Conservation (phyloP, 2,113 vertebrate species). For the Ranitomeya variabilis region DNA sequence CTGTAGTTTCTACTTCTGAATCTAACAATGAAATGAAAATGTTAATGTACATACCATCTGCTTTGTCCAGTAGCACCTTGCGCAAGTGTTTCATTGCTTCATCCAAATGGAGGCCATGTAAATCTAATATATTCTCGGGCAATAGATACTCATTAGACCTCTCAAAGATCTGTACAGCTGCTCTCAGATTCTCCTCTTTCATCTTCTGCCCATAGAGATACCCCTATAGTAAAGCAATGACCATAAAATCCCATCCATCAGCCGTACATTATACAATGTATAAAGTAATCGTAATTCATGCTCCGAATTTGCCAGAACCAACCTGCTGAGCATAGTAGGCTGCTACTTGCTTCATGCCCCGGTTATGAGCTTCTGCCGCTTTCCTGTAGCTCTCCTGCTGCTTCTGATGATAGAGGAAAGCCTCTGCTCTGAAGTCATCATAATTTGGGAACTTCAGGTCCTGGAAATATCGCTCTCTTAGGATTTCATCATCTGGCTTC, state of each 20-base stretch:
- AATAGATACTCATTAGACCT: constrained; percentile 86
- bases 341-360: constrained; percentile 88
- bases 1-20: too few relatives aligned
- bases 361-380: constrained; percentile 85
- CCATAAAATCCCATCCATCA: background rate
- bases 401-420: constrained; percentile 82
- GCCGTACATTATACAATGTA: background rate
- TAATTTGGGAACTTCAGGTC: constrained; percentile 88
- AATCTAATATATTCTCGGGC: constrained; percentile 90
- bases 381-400: constrained; percentile 86
- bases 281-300: background rate
- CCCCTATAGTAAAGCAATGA: constrained; percentile 71
- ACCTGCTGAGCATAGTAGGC: constrained; percentile 95
- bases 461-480: constrained; percentile 74
- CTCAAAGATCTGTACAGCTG: constrained; percentile 89
- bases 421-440: constrained; percentile 89
- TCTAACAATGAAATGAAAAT: background rate
- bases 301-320: background rate
- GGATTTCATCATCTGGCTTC: constrained; percentile 71
- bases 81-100: constrained; percentile 86
- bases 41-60: constrained; percentile 72
- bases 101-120: constrained; percentile 93
- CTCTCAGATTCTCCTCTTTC: constrained; percentile 89
- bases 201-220: constrained; percentile 88
- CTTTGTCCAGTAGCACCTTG: constrained; percentile 83